These are phyloP conservation scores for Muraenolepis orangiensis DNA, from an alignment of 2,797 vertebrate species.

Conservation along the genomic window DNA sequence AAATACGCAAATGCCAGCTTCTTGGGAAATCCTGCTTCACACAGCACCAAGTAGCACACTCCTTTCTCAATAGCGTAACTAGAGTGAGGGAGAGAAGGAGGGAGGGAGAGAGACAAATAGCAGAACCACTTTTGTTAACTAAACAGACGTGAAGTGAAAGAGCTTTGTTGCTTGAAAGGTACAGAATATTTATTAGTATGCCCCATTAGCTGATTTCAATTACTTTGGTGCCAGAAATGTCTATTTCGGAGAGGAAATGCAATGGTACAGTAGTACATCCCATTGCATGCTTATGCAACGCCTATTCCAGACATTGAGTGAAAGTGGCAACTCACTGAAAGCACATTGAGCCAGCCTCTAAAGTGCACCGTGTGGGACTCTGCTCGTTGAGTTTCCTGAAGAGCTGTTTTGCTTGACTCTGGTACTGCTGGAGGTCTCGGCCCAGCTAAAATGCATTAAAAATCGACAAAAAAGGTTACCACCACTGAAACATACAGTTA, in stretches of 20 bases:
- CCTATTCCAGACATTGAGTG: background rate
- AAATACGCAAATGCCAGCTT: slow-evolving; percentile 95
- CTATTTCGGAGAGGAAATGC: background rate
- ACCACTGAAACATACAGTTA: background rate
- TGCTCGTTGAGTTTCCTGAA: slow-evolving; percentile 98
- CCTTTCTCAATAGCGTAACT: slow-evolving; percentile 96
- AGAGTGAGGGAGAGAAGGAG: slow-evolving; percentile 3
- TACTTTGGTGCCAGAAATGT: background rate
- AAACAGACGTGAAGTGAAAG: background rate
- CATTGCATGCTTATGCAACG: background rate
- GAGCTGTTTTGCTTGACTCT: slow-evolving; percentile 96
- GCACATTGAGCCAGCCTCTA: slow-evolving; percentile 91
- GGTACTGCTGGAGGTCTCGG: slow-evolving; percentile 95
- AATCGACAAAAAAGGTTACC: slow-evolving; percentile 10
- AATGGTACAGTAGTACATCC: background rate
- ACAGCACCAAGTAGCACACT: slow-evolving; percentile 92
- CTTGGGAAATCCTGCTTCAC: slow-evolving; percentile 94
- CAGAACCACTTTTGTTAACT: background rate
- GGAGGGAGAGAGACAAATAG: background rate
- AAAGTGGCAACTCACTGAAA: slow-evolving; percentile 88
- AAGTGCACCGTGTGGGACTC: slow-evolving; percentile 92
- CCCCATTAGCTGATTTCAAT: background rate
- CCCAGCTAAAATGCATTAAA: slow-evolving; percentile 79
- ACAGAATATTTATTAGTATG: background rate
- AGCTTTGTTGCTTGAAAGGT: background rate